Percentiles rank a stretch among this genome's conserved stretches.
Conservation (phyloP, 2,888 invertebrate species). For the Arctia plantaginis region DNA sequence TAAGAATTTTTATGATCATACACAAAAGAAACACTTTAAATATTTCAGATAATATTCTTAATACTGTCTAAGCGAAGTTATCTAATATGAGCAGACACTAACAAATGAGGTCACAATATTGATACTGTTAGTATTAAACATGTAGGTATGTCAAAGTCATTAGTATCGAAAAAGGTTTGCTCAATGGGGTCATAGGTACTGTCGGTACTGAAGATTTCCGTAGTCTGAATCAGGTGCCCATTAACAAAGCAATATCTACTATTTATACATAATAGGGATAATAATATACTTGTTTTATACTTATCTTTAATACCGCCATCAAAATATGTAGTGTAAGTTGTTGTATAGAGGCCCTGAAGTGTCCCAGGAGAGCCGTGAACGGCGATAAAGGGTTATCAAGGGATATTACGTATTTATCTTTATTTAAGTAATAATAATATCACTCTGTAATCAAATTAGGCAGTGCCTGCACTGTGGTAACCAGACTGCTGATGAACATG, state of each 20-base stretch:
- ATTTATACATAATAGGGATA: slow-evolving; percentile 32
- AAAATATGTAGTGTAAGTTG: slow-evolving; percentile 37
- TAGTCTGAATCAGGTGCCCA: slow-evolving; percentile 40
- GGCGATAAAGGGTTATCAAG: slow-evolving; percentile 23
- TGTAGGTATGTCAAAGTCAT: slow-evolving; percentile 24
- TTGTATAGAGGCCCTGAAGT: slow-evolving; percentile 17
- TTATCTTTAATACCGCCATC: slow-evolving; percentile 30
- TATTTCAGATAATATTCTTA: too few relatives aligned
- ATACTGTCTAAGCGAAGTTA: not conserved
- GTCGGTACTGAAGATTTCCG: slow-evolving; percentile 26
- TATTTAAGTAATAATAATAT: too few relatives aligned
- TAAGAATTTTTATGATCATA: too few relatives aligned
- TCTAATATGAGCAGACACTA: not conserved
- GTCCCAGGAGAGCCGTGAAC: slow-evolving; percentile 27
- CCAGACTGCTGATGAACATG: too few relatives aligned
- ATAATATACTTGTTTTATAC: slow-evolving; percentile 35
- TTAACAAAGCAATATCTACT: slow-evolving; percentile 35
- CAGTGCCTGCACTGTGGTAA: too few relatives aligned
- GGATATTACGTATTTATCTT: slow-evolving; percentile 3
- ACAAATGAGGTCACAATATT: not conserved
- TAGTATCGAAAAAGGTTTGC: slow-evolving; percentile 28
- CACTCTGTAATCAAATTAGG: too few relatives aligned
- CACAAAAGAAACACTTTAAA: too few relatives aligned
- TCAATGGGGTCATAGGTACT: slow-evolving; percentile 31
- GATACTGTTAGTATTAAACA: not conserved